phyloP scores from a whole-genome alignment of 2,113 vertebrate species.

The Hipposideros armiger region DNA sequence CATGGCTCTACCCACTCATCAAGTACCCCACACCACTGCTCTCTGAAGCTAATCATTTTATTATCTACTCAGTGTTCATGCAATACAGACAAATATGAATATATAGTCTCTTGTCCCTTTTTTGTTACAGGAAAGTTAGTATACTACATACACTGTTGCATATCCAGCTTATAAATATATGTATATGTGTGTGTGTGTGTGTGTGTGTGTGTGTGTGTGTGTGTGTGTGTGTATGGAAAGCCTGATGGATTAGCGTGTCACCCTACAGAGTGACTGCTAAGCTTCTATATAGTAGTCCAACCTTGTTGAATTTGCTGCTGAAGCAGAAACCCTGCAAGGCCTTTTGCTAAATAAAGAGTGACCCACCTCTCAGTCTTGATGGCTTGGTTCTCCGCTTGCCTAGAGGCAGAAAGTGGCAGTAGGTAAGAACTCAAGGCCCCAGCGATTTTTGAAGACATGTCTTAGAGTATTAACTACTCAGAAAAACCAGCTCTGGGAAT shows the following conservation, averaged over 20 bases:
- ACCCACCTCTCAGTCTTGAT: neutral
- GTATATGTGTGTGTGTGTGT: neutral
- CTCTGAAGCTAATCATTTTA: neutral
- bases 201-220: no score
- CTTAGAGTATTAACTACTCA: neutral
- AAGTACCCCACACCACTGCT: neutral
- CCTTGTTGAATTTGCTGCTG: neutral
- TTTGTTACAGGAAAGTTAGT: neutral
- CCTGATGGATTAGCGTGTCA: neutral
- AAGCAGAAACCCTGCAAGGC: neutral
- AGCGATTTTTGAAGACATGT: neutral
- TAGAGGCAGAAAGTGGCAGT: neutral
- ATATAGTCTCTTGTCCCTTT: neutral
- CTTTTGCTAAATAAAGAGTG: neutral
- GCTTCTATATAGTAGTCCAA: neutral
- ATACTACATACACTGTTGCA: neutral
- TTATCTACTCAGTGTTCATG: neutral
- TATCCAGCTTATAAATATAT: neutral
- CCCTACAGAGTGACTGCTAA: neutral
- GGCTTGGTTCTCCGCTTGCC: neutral
- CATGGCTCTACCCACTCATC: neutral
- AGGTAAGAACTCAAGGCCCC: neutral
- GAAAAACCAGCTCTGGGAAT: neutral
- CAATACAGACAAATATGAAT: neutral
- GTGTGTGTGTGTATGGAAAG: neutral